These are phyloP conservation scores for Drosophila algonquin DNA, from an alignment of 2,888 invertebrate species.

Conservation along the genomic window DNA sequence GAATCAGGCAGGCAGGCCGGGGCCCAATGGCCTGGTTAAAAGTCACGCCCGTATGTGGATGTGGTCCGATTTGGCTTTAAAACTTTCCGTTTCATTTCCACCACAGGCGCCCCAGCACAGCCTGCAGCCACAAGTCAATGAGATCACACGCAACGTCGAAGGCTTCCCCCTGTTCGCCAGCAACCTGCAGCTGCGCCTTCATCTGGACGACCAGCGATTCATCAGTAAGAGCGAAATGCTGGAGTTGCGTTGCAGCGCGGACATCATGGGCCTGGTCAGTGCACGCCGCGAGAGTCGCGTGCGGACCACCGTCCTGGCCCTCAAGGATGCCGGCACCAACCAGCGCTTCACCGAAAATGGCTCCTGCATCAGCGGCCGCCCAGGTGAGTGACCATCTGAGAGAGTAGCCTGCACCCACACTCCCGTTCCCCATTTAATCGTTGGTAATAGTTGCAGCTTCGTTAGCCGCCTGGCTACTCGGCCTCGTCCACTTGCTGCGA, in stretches of 20 bases:
- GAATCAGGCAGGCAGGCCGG: slow-evolving; percentile 6
- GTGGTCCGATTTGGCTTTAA: slow-evolving; percentile 27
- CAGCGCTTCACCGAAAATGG: slow-evolving; percentile 81
- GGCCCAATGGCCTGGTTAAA: not conserved
- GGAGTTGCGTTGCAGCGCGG: slow-evolving; percentile 82
- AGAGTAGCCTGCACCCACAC: too few species aligned
- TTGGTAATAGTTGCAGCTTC: slow-evolving; percentile 46
- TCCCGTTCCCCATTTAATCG: not conserved
- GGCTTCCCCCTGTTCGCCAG: slow-evolving; percentile 82
- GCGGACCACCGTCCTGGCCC: slow-evolving; percentile 81
- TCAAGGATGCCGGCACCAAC: slow-evolving; percentile 82
- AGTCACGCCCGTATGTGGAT: slow-evolving; percentile 41
- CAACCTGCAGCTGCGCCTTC: slow-evolving; percentile 82
- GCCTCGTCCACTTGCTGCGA: slow-evolving; percentile 54
- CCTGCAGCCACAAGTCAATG: slow-evolving; percentile 83
- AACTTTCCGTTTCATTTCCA: slow-evolving; percentile 6
- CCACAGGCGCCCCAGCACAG: slow-evolving; percentile 79
- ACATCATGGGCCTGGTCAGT: slow-evolving; percentile 80
- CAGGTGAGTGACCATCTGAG: slow-evolving; percentile 49
- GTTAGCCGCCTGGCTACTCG: slow-evolving; percentile 60
- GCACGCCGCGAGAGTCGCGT: slow-evolving; percentile 79
- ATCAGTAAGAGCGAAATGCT: slow-evolving; percentile 81
- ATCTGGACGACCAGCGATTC: slow-evolving; percentile 82
- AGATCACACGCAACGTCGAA: slow-evolving; percentile 82
- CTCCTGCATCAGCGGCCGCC: slow-evolving; percentile 49